Base-by-base conservation (phyloP, 1,140 invertebrate genomes). In the Drosophila bipectinata region DNA sequence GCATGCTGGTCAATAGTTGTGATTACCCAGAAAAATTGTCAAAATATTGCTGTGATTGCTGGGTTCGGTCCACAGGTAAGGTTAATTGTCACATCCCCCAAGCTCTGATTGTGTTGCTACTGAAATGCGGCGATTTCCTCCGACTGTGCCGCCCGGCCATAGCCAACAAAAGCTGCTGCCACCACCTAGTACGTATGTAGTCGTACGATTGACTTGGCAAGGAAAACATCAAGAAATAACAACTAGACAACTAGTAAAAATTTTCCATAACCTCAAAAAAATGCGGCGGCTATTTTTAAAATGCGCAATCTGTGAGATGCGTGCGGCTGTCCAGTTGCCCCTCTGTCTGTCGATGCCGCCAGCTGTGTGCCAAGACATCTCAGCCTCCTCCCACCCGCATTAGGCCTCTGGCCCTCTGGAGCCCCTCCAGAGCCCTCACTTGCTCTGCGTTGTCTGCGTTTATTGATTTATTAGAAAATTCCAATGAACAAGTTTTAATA, bases 381-480 rank as follows among this genome's bases (percentile, higher is more conserved):
- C 37, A 44, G 48, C 9, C 15, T 26, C 49, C 77, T 24, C 54
- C 62, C 37, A 47, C 57, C 34, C 34, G 54, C 21, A 30, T 37
- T n/a, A 18, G 37, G 34, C 41, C 44, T 1, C 41, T 44, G 41
- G 48, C 57, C 57, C 32, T 30, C n/a, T 2, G 12, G 9, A 48
- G 12, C n/a, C 34, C 26, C 26, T 28, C 26, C 26, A 6, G 26
- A 5, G 5, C 26, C 44, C 55, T 37, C 66, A 58, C 41, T 71
- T 56, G 62, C 82, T 69, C 69, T 82, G 83, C 68, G 82, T 87
- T 88, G 82, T 88, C 82, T 88, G 83, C 82, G 82, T 89, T 89
- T 88, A 88, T 88, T 88, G 83, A 89, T 88, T 88, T 88, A 88
- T 88, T 88, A 88, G 83, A 88, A 88, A 88, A 88, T 88, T 88